Conservation (phyloP, 2,113 vertebrate species). For the Marmota flaviventris region DNA sequence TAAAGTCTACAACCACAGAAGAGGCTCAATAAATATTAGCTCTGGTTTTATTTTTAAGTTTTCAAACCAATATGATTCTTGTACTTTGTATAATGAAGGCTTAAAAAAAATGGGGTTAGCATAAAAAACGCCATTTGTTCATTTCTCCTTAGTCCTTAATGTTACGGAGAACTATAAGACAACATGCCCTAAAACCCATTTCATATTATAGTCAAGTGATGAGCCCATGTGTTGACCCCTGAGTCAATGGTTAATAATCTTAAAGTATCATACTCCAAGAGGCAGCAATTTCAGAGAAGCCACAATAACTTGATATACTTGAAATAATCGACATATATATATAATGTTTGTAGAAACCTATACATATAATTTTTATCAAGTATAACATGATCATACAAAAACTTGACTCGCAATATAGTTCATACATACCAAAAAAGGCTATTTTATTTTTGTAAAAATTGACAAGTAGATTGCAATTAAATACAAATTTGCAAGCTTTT, state of each 20-base stretch:
- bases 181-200: background rate
- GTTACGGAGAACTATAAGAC: background rate
- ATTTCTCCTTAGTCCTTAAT: background rate
- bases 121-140: background rate
- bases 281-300: conserved; percentile 82
- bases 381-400: conserved; percentile 87
- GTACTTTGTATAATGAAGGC: too few relatives aligned
- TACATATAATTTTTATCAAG: conserved; percentile 85
- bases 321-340: conserved; percentile 87
- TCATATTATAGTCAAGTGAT: background rate
- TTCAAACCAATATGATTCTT: too few relatives aligned
- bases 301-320: conserved; percentile 83
- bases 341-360: conserved; percentile 86
- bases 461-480: conserved; percentile 78
- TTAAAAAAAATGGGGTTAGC: conserved; percentile 61
- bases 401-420: conserved; percentile 89
- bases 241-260: conserved; percentile 55
- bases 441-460: conserved; percentile 86
- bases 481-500: conserved; percentile 78
- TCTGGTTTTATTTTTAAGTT: too few relatives aligned
- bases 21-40: too few relatives aligned
- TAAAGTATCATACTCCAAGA: conserved; percentile 59
- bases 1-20: too few relatives aligned
- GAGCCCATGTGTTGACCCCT: background rate
- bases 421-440: conserved; percentile 85